A percentile compares a stretch with the other conserved stretches of the same genome.
These are phyloP conservation scores for Brachyptera putata DNA, from an alignment of 2,888 invertebrate genomes.

Conservation along the genomic window DNA sequence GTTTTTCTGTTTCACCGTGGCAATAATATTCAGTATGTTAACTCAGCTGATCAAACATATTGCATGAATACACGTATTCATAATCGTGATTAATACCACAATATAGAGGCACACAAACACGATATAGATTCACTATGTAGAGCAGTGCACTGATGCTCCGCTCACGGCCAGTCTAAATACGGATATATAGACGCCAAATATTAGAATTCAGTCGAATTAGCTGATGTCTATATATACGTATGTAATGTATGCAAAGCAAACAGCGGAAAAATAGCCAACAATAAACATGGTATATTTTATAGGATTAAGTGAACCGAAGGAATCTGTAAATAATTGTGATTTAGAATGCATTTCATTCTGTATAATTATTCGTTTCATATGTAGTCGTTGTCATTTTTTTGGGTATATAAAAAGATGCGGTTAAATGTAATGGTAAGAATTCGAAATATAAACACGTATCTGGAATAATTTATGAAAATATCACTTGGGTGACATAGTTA, in stretches of 20 bases:
- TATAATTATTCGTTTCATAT: too few relatives aligned
- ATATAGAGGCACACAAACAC: background rate
- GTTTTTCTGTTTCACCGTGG: slow-evolving; percentile 3
- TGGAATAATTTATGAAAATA: too few relatives aligned
- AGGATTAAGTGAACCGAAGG: slow-evolving; percentile 9
- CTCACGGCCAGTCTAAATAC: slow-evolving; percentile 4
- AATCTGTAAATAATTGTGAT: background rate
- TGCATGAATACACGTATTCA: slow-evolving; percentile 25
- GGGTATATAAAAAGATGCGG: too few relatives aligned
- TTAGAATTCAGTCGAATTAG: slow-evolving; percentile 9
- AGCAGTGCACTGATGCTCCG: too few relatives aligned
- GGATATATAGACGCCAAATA: background rate
- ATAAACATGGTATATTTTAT: slow-evolving; percentile 3
- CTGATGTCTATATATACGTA: too few relatives aligned
- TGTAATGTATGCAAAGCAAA: too few relatives aligned
- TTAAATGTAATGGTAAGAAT: too few relatives aligned
- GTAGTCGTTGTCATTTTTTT: too few relatives aligned
- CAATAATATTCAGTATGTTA: slow-evolving; percentile 14
- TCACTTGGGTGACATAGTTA: too few relatives aligned
- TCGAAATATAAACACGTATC: too few relatives aligned
- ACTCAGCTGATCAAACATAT: slow-evolving; percentile 25
- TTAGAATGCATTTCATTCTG: too few relatives aligned
- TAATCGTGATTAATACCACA: slow-evolving; percentile 26
- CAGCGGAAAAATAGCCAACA: background rate
- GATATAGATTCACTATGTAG: too few relatives aligned